Evolutionary conservation across 2,888 invertebrate genomes (phyloP).

Genomic region (Pogonocherus hispidulus): DNA sequence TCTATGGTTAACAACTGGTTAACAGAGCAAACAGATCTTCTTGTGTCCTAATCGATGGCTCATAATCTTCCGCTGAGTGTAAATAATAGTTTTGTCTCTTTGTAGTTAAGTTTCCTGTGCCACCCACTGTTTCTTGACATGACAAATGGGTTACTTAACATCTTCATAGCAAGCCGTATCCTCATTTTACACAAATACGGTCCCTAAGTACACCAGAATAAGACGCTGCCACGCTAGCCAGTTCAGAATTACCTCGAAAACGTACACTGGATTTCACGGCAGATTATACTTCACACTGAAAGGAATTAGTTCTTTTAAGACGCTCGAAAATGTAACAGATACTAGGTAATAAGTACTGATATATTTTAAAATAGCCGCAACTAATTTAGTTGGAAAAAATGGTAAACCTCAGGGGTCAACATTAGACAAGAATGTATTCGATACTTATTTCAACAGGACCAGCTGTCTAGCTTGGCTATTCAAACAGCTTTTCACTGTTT

Average conservation of each 20-base stretch:
- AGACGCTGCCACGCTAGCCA: slow-evolving; percentile 12
- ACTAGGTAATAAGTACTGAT: slow-evolving; percentile 38
- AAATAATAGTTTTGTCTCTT: slow-evolving; percentile 57
- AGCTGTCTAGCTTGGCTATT: no score
- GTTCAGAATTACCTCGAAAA: slow-evolving; percentile 21
- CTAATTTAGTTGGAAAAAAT: slow-evolving; percentile 41
- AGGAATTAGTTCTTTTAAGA: slow-evolving; percentile 44
- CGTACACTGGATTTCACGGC: slow-evolving; percentile 46
- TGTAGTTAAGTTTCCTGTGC: slow-evolving; percentile 62
- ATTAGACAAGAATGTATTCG: slow-evolving; percentile 14
- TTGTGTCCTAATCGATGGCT: slow-evolving; percentile 46
- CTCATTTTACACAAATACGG: slow-evolving; percentile 37
- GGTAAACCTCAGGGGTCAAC: slow-evolving; percentile 50
- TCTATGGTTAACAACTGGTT: slow-evolving; percentile 52
- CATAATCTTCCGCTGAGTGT: slow-evolving; percentile 51
- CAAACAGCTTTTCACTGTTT: no score
- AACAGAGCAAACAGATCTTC: slow-evolving; percentile 44
- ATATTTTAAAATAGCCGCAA: slow-evolving; percentile 41
- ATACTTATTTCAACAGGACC: background rate
- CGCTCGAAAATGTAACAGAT: slow-evolving; percentile 39
- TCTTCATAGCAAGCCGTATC: slow-evolving; percentile 48
- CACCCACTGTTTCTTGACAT: slow-evolving; percentile 66
- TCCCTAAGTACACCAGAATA: slow-evolving; percentile 34
- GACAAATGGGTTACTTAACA: slow-evolving; percentile 64
- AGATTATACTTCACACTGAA: slow-evolving; percentile 43